Conservation (phyloP, 2,888 invertebrate species). For the Griposia aprilina region DNA sequence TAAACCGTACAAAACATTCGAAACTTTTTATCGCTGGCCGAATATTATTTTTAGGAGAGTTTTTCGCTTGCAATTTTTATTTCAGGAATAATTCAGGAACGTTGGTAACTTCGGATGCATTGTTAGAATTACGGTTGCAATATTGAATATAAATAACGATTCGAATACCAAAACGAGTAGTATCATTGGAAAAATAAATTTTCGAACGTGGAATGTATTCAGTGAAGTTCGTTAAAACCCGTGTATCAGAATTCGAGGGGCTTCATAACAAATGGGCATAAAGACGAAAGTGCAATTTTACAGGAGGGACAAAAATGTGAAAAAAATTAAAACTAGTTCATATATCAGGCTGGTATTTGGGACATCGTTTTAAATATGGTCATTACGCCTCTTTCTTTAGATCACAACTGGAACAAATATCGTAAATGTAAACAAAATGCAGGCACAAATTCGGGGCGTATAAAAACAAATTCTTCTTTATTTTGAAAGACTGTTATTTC, state of each 20-base stretch:
- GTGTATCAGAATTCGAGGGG: not conserved
- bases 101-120: not conserved
- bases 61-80: not conserved
- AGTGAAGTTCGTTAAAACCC: conserved; percentile 3
- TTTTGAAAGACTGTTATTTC: too few relatives aligned
- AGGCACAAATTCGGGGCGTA: too few relatives aligned
- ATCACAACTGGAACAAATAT: too few relatives aligned
- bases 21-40: not conserved
- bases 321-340: too few relatives aligned
- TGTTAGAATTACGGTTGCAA: conserved; percentile 16
- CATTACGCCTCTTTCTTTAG: too few relatives aligned
- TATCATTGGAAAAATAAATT: conserved; percentile 15
- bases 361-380: too few relatives aligned
- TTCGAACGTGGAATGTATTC: conserved; percentile 2
- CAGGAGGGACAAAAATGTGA: too few relatives aligned
- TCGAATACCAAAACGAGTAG: conserved; percentile 24
- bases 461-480: too few relatives aligned
- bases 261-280: too few relatives aligned
- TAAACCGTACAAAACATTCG: not conserved
- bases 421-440: too few relatives aligned
- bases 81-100: not conserved
- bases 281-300: too few relatives aligned
- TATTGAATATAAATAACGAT: conserved; percentile 40
- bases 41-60: not conserved
- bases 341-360: too few relatives aligned